These are phyloP conservation scores for Drosophila anomelani DNA, from an alignment of 2,888 invertebrate genomes.

Conservation along the genomic window DNA sequence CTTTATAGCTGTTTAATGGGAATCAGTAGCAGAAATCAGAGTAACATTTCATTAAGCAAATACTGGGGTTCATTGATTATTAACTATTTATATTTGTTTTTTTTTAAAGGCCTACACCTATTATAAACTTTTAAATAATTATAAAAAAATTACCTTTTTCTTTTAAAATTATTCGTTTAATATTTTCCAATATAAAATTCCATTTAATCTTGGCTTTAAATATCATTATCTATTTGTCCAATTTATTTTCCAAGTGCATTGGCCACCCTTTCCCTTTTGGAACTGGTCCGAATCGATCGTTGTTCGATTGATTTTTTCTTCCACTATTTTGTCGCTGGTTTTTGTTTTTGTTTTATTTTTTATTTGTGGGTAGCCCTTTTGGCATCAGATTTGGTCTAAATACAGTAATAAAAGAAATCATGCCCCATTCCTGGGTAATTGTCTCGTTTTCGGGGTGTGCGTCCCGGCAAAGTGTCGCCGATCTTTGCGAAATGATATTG, in stretches of 20 bases:
- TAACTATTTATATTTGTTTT: too few species aligned
- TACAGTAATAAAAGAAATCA: constrained; percentile 64
- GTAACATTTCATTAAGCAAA: too few species aligned
- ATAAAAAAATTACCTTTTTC: not conserved
- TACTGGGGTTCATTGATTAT: not conserved
- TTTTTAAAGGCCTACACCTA: too few species aligned
- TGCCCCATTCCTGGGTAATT: constrained; percentile 61
- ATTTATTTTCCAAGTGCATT: not conserved
- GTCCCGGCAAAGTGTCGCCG: constrained; percentile 53
- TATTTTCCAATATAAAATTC: too few species aligned
- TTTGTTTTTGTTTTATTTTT: constrained; percentile 28
- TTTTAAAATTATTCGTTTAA: not conserved
- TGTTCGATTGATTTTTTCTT: constrained; percentile 47
- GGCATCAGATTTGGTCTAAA: constrained; percentile 50
- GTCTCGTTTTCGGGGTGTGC: constrained; percentile 65
- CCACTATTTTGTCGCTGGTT: constrained; percentile 20
- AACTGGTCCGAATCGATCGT: constrained; percentile 34
- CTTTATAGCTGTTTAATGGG: too few species aligned
- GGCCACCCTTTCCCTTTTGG: not conserved
- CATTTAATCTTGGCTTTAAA: not conserved
- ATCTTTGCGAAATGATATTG: constrained; percentile 8
- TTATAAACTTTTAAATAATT: too few species aligned
- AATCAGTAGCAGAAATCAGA: not conserved
- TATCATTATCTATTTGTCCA: not conserved
- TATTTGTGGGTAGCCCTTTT: constrained; percentile 55